phyloP scores from a whole-genome alignment of 2,888 invertebrate species.

The Chymomyza procnemis region DNA sequence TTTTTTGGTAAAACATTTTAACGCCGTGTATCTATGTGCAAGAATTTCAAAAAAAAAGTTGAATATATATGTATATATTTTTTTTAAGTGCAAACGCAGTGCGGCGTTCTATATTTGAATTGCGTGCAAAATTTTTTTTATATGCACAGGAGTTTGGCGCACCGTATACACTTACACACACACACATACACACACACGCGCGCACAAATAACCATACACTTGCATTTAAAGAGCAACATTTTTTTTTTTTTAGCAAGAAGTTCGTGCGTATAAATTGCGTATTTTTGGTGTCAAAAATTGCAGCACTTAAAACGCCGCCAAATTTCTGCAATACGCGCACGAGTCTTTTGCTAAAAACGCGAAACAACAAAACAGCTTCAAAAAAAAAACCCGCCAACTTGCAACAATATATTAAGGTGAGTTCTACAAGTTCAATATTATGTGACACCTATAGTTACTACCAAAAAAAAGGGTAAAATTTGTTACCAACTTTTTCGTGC shows the following conservation, averaged over 20 bases:
- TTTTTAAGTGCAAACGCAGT: constrained; percentile 49
- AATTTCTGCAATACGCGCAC: background rate
- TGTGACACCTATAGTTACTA: background rate
- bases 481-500: no score
- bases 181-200: constrained; percentile 12
- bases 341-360: background rate
- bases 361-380: no score
- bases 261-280: constrained; percentile 1
- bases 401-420: background rate
- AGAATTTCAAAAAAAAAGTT: background rate
- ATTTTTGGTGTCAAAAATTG: constrained; percentile 6
- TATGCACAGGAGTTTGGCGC: constrained; percentile 35
- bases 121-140: background rate
- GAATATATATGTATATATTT: background rate
- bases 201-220: constrained; percentile 18
- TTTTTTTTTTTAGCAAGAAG: background rate
- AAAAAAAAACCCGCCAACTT: background rate
- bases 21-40: background rate
- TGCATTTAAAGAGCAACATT: background rate
- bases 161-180: constrained; percentile 11
- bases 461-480: no score
- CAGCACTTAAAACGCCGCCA: background rate
- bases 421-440: background rate
- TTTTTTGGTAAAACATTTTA: background rate
- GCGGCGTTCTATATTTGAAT: constrained; percentile 40